A percentile compares a stretch with the other conserved stretches of the same genome.
Evolutionary conservation across 2,888 invertebrate species (phyloP).

Genomic region (Nezara viridula): DNA sequence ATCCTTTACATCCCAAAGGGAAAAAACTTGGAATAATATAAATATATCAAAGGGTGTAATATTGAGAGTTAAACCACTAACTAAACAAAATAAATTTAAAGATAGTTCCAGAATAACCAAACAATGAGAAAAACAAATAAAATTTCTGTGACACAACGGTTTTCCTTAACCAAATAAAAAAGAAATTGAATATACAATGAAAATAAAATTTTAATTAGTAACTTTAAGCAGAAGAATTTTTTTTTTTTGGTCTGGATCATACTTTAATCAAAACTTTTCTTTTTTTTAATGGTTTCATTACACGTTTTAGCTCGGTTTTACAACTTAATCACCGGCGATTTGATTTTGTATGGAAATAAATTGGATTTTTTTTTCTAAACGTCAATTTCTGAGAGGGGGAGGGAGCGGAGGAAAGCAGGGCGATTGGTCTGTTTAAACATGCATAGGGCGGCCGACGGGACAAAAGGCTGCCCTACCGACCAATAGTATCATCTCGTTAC

Average conservation of each 20-base stretch:
- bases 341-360: constrained; percentile 12
- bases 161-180: no score
- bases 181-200: no score
- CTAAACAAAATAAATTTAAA: no score
- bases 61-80: no score
- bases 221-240: not conserved
- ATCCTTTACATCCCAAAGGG: no score
- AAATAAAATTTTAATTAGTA: not conserved
- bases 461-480: not conserved
- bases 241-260: not conserved
- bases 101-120: not conserved
- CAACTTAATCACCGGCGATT: not conserved
- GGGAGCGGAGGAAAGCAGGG: not conserved
- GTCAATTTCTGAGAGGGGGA: not conserved
- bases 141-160: no score
- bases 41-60: no score
- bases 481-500: not conserved
- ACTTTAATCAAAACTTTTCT: not conserved
- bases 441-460: not conserved
- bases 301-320: not conserved
- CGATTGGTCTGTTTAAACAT: not conserved
- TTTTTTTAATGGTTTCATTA: not conserved
- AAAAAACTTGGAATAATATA: no score
- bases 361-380: not conserved
- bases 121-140: no score